Evolutionary conservation across 2,113 vertebrate species (phyloP).

Genomic region (Parus major): DNA sequence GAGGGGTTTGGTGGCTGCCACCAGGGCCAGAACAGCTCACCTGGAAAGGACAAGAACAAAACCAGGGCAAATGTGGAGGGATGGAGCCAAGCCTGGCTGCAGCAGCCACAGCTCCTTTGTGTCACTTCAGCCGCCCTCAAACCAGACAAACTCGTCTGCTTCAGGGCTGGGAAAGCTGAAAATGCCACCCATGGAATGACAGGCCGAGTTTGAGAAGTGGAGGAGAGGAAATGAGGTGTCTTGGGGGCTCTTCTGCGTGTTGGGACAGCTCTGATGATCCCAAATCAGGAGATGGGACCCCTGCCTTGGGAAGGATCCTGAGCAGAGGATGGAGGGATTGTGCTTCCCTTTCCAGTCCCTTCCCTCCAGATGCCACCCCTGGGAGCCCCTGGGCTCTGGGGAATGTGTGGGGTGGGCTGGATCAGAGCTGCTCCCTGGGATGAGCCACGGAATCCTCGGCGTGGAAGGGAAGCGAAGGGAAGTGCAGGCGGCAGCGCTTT

Average conservation of each 20-base stretch:
- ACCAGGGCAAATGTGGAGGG: not conserved
- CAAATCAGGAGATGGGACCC: rapidly evolving
- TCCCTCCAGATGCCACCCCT: not conserved
- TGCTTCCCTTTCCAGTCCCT: not conserved
- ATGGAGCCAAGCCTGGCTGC: not conserved
- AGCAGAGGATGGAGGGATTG: rapidly evolving
- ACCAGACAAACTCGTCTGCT: not conserved
- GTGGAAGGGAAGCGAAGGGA: not conserved
- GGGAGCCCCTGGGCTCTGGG: not conserved
- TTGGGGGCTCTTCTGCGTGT: rapidly evolving
- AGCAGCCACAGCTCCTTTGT: not conserved
- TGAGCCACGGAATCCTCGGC: rapidly evolving
- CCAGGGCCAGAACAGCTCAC: not conserved
- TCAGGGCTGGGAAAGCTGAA: not conserved
- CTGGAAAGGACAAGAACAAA: not conserved
- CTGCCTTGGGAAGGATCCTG: rapidly evolving
- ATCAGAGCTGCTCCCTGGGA: not conserved
- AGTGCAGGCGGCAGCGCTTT: not conserved
- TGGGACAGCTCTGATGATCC: not conserved
- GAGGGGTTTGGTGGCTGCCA: not conserved
- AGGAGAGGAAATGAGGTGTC: not conserved
- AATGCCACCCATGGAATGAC: not conserved
- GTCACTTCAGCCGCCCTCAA: rapidly evolving
- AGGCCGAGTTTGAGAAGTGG: not conserved
- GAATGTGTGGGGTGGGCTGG: rapidly evolving